Evolutionary conservation across 2,797 vertebrate species (phyloP).

Genomic region (Pantherophis vulpinus): DNA sequence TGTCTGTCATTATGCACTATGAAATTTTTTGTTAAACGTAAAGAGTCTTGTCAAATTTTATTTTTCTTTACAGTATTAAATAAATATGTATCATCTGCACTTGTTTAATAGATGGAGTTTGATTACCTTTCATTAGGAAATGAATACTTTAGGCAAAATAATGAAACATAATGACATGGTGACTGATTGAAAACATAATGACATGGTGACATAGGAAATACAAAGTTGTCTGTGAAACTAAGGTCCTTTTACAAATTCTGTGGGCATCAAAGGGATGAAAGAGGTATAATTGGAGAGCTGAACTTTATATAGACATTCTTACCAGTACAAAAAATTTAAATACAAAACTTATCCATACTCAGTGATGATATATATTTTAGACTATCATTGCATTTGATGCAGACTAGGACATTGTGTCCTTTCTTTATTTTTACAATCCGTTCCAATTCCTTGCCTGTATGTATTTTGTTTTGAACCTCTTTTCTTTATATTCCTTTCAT

Average conservation of each 20-base stretch:
- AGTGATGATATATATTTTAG: not conserved
- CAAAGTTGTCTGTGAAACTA: not conserved
- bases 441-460: not conserved
- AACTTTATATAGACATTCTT: not conserved
- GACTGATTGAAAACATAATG: not conserved
- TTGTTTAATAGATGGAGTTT: not conserved
- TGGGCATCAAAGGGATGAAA: not conserved
- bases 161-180: not conserved
- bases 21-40: not conserved
- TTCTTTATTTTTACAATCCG: not conserved
- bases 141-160: not conserved
- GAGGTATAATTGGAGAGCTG: not conserved
- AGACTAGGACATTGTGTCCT: not conserved
- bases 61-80: not conserved
- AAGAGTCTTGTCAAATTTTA: no score
- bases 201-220: not conserved
- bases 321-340: not conserved
- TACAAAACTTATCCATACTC: not conserved
- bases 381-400: not conserved
- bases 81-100: not conserved
- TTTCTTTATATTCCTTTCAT: constrained; percentile 58
- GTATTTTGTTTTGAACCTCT: constrained; percentile 29
- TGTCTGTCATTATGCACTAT: not conserved
- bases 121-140: not conserved
- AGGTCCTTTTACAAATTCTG: not conserved